Percentiles rank a stretch among this genome's conserved stretches.
These are phyloP conservation scores for Aphis craccivora DNA, from an alignment of 1,140 invertebrate genomes.

Conservation along the genomic window DNA sequence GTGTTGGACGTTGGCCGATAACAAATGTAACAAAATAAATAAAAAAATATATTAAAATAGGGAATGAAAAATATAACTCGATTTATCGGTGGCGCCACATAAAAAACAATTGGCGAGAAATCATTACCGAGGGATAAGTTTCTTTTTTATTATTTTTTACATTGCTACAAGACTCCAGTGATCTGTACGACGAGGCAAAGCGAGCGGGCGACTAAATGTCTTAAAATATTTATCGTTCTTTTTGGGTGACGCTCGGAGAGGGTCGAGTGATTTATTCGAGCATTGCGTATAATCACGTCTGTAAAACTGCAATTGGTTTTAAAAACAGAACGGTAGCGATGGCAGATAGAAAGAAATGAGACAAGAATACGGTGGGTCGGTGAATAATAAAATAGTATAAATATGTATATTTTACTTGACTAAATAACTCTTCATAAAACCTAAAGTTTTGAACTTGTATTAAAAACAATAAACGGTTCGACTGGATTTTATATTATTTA, in stretches of 20 bases:
- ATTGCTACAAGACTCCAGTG: background rate
- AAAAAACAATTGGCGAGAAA: slow-evolving; percentile 6
- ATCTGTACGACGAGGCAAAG: background rate
- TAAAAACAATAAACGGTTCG: background rate
- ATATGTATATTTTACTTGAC: background rate
- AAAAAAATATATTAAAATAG: background rate
- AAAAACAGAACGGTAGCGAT: background rate
- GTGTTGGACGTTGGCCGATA: background rate
- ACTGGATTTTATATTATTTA: slow-evolving; percentile 17
- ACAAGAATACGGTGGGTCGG: background rate
- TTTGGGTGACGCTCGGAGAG: background rate
- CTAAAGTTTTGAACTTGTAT: background rate
- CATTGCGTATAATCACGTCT: slow-evolving; percentile 13
- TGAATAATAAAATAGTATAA: slow-evolving; percentile 30
- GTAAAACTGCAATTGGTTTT: slow-evolving; percentile 28
- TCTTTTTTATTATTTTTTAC: background rate
- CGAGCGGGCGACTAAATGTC: slow-evolving; percentile 5
- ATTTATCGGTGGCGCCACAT: slow-evolving; percentile 12
- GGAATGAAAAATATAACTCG: background rate
- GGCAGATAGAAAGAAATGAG: background rate
- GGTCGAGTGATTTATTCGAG: slow-evolving; percentile 38
- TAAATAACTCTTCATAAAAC: background rate
- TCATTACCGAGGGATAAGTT: background rate
- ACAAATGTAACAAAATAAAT: background rate
- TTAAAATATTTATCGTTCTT: slow-evolving; percentile 46